Evolutionary conservation across 2,113 vertebrate genomes (phyloP).

Genomic region (Dromiciops gliroides): DNA sequence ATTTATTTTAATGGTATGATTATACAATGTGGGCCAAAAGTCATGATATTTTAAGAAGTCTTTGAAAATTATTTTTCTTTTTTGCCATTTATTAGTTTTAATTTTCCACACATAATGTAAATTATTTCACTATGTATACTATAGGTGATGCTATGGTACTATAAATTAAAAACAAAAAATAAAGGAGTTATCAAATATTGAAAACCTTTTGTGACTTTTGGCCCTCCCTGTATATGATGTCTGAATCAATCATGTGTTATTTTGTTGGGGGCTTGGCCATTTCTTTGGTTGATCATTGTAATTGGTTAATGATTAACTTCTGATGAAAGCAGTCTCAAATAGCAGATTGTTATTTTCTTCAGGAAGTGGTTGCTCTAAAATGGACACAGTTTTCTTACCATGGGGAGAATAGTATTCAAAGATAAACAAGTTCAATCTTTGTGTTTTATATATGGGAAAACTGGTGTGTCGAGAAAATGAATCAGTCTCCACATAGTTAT

Average conservation of each 20-base stretch:
- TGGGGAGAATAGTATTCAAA: not conserved
- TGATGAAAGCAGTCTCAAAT: not conserved
- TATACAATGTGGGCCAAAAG: no score
- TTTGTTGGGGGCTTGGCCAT: not conserved
- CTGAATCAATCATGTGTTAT: not conserved
- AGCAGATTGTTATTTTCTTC: not conserved
- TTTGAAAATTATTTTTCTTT: no score
- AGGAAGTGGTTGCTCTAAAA: not conserved
- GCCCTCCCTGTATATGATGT: no score
- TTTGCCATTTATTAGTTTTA: no score
- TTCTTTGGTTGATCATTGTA: not conserved
- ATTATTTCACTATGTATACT: no score
- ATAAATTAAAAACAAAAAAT: no score
- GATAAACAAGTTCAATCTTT: not conserved
- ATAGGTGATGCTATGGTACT: no score
- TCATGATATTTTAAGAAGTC: no score
- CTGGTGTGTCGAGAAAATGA: not conserved
- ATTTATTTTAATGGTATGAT: not conserved
- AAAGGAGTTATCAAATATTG: no score
- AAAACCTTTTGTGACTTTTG: no score
- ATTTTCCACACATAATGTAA: no score
- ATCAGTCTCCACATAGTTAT: not conserved
- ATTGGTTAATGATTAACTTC: not conserved
- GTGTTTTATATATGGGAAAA: not conserved
- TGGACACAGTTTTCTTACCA: not conserved